phyloP scores from a whole-genome alignment of 2,113 vertebrate species.

The Anser cygnoides region DNA sequence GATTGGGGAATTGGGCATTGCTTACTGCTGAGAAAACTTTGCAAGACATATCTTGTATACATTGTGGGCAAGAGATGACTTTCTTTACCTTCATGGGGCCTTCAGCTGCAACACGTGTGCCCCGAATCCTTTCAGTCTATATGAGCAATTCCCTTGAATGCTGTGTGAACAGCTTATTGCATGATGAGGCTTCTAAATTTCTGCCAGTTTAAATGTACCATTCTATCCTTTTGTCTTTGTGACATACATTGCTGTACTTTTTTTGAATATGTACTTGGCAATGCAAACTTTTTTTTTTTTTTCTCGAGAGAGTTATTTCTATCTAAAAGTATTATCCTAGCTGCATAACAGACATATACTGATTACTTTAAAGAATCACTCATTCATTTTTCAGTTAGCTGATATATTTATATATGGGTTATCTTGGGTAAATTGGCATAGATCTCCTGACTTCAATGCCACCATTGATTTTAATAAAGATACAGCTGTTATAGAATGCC shows the following conservation, averaged over 20 bases:
- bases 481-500: neutral
- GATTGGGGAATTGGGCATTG: neutral
- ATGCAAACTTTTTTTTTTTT: neutral
- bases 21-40: fast-evolving
- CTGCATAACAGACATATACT: neutral
- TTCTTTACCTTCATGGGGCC: neutral
- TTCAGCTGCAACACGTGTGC: neutral
- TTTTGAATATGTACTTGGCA: neutral
- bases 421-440: neutral
- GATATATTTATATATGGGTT: constrained; percentile 16
- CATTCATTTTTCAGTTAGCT: constrained; percentile 26
- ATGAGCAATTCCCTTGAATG: neutral
- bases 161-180: neutral
- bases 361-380: neutral
- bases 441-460: constrained; percentile 17
- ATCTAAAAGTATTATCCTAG: neutral
- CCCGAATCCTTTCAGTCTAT: neutral
- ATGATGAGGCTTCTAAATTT: neutral
- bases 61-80: neutral
- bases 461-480: neutral
- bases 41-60: neutral
- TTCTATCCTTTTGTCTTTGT: neutral
- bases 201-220: neutral
- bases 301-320: neutral
- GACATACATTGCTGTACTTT: neutral